phyloP scores from a whole-genome alignment of 2,113 vertebrate species.

The zebrafish (Danio rerio) region DNA sequence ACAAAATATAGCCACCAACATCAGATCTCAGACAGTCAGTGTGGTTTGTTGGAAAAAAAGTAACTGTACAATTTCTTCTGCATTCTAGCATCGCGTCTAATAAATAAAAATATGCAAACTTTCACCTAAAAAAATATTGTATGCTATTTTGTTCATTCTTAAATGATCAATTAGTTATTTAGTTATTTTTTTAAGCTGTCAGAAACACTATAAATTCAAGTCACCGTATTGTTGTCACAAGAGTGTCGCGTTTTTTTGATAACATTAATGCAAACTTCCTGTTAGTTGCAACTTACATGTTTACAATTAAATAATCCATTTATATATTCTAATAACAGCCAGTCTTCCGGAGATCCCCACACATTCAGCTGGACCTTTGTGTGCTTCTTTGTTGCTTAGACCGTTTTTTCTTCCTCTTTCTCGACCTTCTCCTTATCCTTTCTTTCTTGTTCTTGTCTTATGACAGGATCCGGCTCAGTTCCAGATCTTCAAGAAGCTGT shows the following conservation, averaged over 20 bases:
- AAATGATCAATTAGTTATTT: neutral
- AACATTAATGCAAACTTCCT: slow-evolving; percentile 15
- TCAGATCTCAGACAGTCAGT: slow-evolving; percentile 36
- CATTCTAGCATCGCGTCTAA: slow-evolving; percentile 63
- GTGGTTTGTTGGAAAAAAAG: slow-evolving; percentile 38
- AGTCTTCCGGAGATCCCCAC: neutral
- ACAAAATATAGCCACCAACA: slow-evolving; percentile 23
- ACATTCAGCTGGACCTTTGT: neutral
- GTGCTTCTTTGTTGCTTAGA: neutral
- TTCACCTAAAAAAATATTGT: slow-evolving; percentile 40
- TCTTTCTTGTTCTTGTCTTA: neutral
- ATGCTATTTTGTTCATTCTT: slow-evolving; percentile 57
- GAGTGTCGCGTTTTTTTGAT: slow-evolving; percentile 43
- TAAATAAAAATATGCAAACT: slow-evolving; percentile 64
- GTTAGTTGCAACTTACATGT: slow-evolving; percentile 57
- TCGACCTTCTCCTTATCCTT: neutral
- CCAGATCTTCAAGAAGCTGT: slow-evolving; percentile 92
- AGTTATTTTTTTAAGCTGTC: slow-evolving; percentile 42
- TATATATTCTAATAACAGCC: slow-evolving; percentile 36
- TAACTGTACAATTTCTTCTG: slow-evolving; percentile 62
- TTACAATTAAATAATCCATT: slow-evolving; percentile 49
- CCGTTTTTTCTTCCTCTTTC: neutral
- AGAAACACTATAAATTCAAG: slow-evolving; percentile 46
- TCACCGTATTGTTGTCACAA: slow-evolving; percentile 46
- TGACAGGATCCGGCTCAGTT: slow-evolving; percentile 68